Evolutionary conservation across 2,797 vertebrate species (phyloP), one percentile per base, ranked within the genome.

Genomic region (Mormyrops attenuatus): DNA sequence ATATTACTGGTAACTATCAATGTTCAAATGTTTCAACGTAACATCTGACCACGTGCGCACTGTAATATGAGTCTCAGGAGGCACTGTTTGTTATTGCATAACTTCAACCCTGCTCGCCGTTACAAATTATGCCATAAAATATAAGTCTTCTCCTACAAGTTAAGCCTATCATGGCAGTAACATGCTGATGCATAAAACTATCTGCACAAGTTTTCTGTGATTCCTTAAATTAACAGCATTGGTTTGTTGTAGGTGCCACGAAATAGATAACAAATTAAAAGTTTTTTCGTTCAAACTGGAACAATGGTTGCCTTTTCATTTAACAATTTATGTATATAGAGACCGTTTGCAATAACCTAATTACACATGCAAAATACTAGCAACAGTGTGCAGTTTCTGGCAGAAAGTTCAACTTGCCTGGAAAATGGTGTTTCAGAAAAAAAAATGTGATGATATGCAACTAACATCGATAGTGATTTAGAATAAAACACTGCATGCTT

Each of bases 41-140:
- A 85, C 82, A 50, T 52, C 82, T 85, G 82, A 88, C 57, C 15
- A 38, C 85, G 41, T 89, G 44, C 90, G 86, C 89, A 90, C 89
- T 88, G 91, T 89, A 41, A 88, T 92, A 85, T 90, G 88, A 91
- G 91, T 93, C 91, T 94, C 93, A 94, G 92, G 95, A 97, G 96
- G 96, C 96, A 96, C 96, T 97, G 95, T 92, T 96, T 89, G 93
- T 96, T 97, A 97, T 97, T 97, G 96, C 96, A 96, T 96, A 97
- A 97, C 95, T 96, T 96, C 96, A 95, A 97, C 96, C 96, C 96
- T 97, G 96, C 95, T 96, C 94, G 92, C 96, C 96, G 93, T 96
- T 95, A 95, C 96, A 96, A 96, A 96, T 96, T 96, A 97, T 96
- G 96, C 95, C 93, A 96, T 92, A 94, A 95, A 97, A 96, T 95